Evolutionary conservation across 2,113 vertebrate species (phyloP).

Genomic region (Aptenodytes patagonicus): DNA sequence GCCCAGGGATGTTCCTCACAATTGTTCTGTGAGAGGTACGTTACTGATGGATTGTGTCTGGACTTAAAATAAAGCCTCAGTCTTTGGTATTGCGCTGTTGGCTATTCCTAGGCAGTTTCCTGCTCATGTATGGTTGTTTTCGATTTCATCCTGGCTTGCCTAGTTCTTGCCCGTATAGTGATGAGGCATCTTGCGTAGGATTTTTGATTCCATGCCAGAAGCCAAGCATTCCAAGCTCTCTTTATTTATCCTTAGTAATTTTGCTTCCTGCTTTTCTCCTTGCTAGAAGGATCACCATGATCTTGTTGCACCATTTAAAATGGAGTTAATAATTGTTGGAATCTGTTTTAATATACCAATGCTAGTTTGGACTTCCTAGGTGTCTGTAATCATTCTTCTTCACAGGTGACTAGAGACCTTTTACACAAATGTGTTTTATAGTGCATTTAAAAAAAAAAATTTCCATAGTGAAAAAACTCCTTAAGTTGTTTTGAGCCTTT

Average conservation of each 20-base stretch:
- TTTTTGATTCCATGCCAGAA: conserved; percentile 43
- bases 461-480: not conserved
- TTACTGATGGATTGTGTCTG: not conserved
- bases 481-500: not conserved
- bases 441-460: not conserved
- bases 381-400: not conserved
- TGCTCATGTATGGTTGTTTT: not conserved
- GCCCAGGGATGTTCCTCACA: not conserved
- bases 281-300: not conserved
- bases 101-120: not conserved
- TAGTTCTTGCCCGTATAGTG: not conserved
- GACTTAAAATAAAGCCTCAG: not conserved
- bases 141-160: not conserved
- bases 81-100: not conserved
- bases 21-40: not conserved
- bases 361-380: not conserved
- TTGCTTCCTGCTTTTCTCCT: not conserved
- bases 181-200: not conserved
- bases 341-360: not conserved
- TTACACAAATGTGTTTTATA: not conserved
- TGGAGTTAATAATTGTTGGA: not conserved
- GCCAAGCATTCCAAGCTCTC: conserved; percentile 27
- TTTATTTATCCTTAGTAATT: conserved; percentile 15
- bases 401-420: not conserved
- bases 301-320: not conserved